Percentiles rank a stretch among this genome's conserved stretches.
phyloP scores from a whole-genome alignment of 2,113 vertebrate species.

The Crocuta crocuta region DNA sequence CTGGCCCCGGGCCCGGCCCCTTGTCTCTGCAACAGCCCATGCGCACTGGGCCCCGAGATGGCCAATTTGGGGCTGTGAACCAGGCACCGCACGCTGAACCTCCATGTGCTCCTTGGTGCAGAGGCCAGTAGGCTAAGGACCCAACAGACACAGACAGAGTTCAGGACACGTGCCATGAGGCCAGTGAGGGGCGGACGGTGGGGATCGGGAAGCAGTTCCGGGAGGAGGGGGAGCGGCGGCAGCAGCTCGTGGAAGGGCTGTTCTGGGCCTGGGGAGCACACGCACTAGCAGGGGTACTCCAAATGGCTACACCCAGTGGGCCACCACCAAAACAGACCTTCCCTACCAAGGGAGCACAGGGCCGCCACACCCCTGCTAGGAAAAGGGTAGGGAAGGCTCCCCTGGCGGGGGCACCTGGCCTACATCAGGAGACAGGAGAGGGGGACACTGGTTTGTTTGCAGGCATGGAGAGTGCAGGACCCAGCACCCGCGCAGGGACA shows the following conservation, averaged over 20 bases:
- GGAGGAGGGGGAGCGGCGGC: background rate
- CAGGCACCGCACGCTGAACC: background rate
- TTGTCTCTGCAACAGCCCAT: background rate
- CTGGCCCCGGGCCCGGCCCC: background rate
- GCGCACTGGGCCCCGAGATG: fast-evolving
- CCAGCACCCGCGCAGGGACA: background rate
- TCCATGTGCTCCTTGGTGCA: background rate
- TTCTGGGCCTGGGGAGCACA: background rate
- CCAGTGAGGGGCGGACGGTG: background rate
- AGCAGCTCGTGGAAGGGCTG: background rate
- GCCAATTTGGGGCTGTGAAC: background rate
- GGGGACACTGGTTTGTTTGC: background rate
- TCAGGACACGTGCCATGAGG: background rate
- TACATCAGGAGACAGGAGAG: background rate
- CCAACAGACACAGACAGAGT: background rate
- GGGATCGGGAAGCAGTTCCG: background rate
- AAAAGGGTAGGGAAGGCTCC: no score
- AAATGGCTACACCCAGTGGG: background rate
- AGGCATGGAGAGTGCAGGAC: background rate
- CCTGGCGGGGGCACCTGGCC: background rate
- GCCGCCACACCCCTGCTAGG: background rate
- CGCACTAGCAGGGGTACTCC: background rate
- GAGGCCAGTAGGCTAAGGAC: background rate
- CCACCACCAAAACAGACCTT: background rate
- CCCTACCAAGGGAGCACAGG: background rate